phyloP scores from a whole-genome alignment of 1,140 invertebrate species.

The Drosophila grimshawi region DNA sequence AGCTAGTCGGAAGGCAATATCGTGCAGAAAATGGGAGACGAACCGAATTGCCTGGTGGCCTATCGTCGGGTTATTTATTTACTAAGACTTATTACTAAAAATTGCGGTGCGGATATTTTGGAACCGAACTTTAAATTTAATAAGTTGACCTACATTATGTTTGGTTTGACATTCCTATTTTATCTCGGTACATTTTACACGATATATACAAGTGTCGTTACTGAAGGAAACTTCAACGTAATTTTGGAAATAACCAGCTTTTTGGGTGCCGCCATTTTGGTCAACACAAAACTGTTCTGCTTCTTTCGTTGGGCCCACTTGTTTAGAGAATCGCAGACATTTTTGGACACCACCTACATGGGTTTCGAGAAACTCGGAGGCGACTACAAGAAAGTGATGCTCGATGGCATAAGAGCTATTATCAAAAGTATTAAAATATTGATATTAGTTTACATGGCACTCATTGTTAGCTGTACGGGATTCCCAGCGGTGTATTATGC shows the following conservation, averaged over 20 bases:
- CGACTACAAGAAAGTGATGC: slow-evolving; percentile 4
- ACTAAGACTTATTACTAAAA: slow-evolving; percentile 9
- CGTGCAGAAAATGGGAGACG: too few species aligned
- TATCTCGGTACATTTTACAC: slow-evolving; percentile 23
- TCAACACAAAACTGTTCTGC: slow-evolving; percentile 10
- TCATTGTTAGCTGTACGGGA: not conserved
- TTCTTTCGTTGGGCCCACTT: not conserved
- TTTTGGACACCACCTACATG: slow-evolving; percentile 18
- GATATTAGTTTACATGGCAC: not conserved
- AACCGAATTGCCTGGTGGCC: slow-evolving; percentile 5
- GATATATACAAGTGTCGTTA: slow-evolving; percentile 11
- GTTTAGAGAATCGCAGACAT: not conserved
- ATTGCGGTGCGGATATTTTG: slow-evolving; percentile 26
- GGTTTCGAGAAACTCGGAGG: slow-evolving; percentile 13
- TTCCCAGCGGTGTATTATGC: slow-evolving; percentile 26
- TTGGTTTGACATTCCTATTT: not conserved
- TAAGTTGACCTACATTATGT: slow-evolving; percentile 18
- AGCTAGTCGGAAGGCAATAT: not conserved
- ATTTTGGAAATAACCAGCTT: slow-evolving; percentile 30
- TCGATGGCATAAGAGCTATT: not conserved
- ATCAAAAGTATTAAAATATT: slow-evolving; percentile 10
- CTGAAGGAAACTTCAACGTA: slow-evolving; percentile 5
- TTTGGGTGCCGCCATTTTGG: slow-evolving; percentile 1
- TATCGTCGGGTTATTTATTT: slow-evolving; percentile 30
- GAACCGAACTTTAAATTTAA: not conserved